Evolutionary conservation across 2,797 vertebrate species (phyloP).

Genomic region (Thunnus albacares): DNA sequence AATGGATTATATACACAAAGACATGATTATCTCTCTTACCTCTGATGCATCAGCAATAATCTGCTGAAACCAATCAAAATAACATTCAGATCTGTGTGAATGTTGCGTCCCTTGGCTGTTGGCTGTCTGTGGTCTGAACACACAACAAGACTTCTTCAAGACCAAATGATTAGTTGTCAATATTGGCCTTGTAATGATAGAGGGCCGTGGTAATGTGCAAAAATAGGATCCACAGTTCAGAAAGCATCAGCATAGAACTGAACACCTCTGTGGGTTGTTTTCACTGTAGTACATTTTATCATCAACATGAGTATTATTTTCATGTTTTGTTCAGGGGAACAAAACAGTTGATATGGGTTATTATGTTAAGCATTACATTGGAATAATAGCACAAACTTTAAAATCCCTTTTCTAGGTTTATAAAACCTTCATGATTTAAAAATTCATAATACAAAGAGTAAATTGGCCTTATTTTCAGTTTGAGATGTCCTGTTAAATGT

Average conservation of each 20-base stretch:
- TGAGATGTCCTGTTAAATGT: too few relatives aligned
- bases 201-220: not conserved
- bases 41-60: not conserved
- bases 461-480: too few relatives aligned
- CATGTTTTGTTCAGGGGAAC: not conserved
- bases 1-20: not conserved
- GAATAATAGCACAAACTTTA: too few relatives aligned
- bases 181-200: too few relatives aligned
- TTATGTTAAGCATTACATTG: too few relatives aligned
- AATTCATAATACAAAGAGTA: too few relatives aligned
- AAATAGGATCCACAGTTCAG: not conserved
- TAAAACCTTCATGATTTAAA: too few relatives aligned
- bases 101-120: not conserved
- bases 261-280: not conserved
- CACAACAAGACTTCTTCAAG: not conserved
- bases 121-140: not conserved
- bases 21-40: not conserved
- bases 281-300: not conserved
- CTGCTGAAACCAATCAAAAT: not conserved
- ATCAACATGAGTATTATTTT: not conserved
- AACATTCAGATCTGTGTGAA: not conserved
- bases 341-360: too few relatives aligned
- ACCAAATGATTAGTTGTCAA: not conserved
- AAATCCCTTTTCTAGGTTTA: too few relatives aligned
- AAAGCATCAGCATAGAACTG: not conserved